Conservation (phyloP, 2,113 vertebrate species). For the Passer montanus region DNA sequence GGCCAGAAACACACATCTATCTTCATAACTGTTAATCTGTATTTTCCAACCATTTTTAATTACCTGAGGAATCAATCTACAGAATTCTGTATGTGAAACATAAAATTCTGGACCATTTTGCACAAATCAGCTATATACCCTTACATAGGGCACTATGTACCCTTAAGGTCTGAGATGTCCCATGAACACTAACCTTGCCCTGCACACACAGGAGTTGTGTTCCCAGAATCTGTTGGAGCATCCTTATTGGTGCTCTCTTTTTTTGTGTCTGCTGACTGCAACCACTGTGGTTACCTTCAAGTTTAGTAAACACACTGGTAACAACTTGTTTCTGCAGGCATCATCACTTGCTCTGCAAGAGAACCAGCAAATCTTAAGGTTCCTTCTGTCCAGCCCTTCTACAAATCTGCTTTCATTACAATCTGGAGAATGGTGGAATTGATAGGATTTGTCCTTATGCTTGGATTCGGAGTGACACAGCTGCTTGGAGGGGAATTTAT, state of each 20-base stretch:
- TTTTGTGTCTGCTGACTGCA: neutral
- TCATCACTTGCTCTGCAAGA: neutral
- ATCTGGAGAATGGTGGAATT: neutral
- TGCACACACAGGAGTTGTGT: neutral
- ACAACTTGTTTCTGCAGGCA: neutral
- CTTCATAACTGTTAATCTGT: neutral
- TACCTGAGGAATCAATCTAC: neutral
- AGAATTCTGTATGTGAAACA: neutral
- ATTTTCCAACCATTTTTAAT: neutral
- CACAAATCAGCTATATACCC: neutral
- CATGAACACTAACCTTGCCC: neutral
- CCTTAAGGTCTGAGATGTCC: neutral
- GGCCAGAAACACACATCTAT: accelerated
- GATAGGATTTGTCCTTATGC: neutral
- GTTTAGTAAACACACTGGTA: neutral
- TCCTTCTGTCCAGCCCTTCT: neutral
- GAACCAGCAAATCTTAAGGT: neutral
- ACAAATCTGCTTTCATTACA: neutral
- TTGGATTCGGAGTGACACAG: neutral
- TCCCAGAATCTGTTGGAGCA: neutral
- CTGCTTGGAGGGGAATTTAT: neutral
- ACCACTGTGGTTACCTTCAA: neutral
- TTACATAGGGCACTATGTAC: neutral
- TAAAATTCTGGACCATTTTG: neutral
- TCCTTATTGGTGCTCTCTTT: neutral